Evolutionary conservation across 2,113 vertebrate species (phyloP).

Genomic region (Sylvietta virens): DNA sequence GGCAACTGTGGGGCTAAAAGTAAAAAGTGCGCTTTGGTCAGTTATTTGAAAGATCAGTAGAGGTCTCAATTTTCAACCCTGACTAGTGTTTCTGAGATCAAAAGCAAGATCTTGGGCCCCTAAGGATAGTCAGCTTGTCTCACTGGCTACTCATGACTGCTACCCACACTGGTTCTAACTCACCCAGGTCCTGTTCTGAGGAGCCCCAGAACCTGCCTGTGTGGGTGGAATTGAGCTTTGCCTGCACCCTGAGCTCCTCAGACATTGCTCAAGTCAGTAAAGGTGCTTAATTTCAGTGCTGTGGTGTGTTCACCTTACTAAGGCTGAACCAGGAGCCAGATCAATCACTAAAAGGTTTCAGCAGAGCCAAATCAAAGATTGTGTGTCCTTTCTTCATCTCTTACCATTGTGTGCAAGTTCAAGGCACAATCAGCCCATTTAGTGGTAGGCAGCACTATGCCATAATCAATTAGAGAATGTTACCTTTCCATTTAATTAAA

Average conservation of each 20-base stretch:
- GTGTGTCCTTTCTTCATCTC: background rate
- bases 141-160: background rate
- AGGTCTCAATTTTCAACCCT: background rate
- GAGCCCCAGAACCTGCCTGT: background rate
- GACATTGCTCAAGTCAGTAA: background rate
- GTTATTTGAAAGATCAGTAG: background rate
- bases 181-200: background rate
- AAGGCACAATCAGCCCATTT: background rate
- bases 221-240: background rate
- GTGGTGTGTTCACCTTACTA: background rate
- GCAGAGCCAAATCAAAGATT: background rate
- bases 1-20: background rate
- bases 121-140: background rate
- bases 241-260: background rate
- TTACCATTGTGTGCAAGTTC: background rate
- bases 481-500: slow-evolving; percentile 14
- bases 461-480: background rate
- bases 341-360: background rate
- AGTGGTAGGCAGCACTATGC: background rate
- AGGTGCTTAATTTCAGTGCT: background rate
- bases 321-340: background rate
- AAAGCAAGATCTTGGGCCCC: background rate
- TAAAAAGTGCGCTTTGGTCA: background rate
- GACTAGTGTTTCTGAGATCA: background rate
- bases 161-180: background rate